Percentiles rank a stretch among this genome's conserved stretches.
These are phyloP conservation scores for Drosophila mercatorum DNA, from an alignment of 2,888 invertebrate genomes.

Conservation along the genomic window DNA sequence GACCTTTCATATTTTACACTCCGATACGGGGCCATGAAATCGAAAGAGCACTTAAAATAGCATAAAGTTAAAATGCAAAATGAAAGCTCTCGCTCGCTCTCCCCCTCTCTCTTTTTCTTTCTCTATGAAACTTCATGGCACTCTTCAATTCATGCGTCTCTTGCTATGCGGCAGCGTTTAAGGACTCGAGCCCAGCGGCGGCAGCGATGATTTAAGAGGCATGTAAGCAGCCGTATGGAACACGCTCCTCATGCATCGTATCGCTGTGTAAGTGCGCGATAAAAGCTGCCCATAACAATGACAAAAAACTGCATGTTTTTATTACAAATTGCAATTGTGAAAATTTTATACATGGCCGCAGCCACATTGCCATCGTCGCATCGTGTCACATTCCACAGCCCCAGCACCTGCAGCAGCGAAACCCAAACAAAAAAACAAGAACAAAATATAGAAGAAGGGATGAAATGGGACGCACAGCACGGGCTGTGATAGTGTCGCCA, in stretches of 20 bases:
- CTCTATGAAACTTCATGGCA: slow-evolving; percentile 5
- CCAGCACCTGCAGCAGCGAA: slow-evolving; percentile 34
- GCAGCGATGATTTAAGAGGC: slow-evolving; percentile 50
- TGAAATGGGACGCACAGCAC: slow-evolving; percentile 21
- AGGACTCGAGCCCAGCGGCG: neutral
- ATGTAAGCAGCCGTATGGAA: slow-evolving; percentile 26
- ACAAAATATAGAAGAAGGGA: neutral
- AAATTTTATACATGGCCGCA: slow-evolving; percentile 78
- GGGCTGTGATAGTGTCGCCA: slow-evolving; percentile 68
- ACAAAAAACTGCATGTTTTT: slow-evolving; percentile 77
- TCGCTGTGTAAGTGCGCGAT: slow-evolving; percentile 45
- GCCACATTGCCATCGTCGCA: slow-evolving; percentile 66
- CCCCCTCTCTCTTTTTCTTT: too few species aligned
- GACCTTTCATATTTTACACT: slow-evolving; percentile 61
- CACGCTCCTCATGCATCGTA: slow-evolving; percentile 22
- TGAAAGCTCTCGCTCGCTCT: neutral
- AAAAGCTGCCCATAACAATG: slow-evolving; percentile 72
- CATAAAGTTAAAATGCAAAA: slow-evolving; percentile 57
- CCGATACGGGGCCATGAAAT: slow-evolving; percentile 53
- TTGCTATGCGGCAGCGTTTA: slow-evolving; percentile 16
- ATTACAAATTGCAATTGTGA: slow-evolving; percentile 80
- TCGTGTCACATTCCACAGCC: slow-evolving; percentile 69
- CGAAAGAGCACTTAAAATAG: slow-evolving; percentile 70
- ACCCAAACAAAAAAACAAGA: neutral
- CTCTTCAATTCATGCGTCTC: slow-evolving; percentile 28